These are phyloP conservation scores for Sisyra nigra DNA, from an alignment of 2,888 invertebrate species.

Conservation along the genomic window DNA sequence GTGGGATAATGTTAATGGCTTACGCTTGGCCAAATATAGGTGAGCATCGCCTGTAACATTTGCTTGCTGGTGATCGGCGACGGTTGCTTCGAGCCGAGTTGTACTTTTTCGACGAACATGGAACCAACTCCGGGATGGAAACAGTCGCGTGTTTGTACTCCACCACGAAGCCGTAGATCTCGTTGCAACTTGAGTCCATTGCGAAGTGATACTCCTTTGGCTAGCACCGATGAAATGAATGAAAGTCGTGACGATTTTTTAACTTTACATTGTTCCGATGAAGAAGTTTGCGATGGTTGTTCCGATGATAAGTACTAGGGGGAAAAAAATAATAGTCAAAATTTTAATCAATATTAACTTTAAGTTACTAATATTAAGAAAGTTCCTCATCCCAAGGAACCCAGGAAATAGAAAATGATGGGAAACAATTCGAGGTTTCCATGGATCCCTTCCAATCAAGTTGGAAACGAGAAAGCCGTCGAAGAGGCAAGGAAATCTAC, in stretches of 20 bases:
- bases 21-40: constrained; percentile 94
- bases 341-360: neutral
- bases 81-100: constrained; percentile 36
- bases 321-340: neutral
- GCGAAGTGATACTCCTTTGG: too few relatives aligned
- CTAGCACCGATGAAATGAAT: neutral
- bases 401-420: too few relatives aligned
- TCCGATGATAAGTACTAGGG: too few relatives aligned
- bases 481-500: too few relatives aligned
- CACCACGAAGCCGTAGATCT: constrained; percentile 21
- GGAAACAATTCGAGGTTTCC: too few relatives aligned
- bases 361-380: neutral
- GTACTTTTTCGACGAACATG: constrained; percentile 33
- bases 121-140: constrained; percentile 79
- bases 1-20: too few relatives aligned
- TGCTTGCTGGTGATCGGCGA: constrained; percentile 47
- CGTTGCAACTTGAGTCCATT: constrained; percentile 10
- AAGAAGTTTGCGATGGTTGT: neutral
- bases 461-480: too few relatives aligned
- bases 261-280: too few relatives aligned
- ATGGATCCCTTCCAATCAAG: too few relatives aligned
- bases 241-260: neutral
- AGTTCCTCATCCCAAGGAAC: too few relatives aligned
- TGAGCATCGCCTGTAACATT: constrained; percentile 77
- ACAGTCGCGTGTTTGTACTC: constrained; percentile 53